Conservation (phyloP, 2,113 vertebrate species). For the Apistogramma diplotaenia region DNA sequence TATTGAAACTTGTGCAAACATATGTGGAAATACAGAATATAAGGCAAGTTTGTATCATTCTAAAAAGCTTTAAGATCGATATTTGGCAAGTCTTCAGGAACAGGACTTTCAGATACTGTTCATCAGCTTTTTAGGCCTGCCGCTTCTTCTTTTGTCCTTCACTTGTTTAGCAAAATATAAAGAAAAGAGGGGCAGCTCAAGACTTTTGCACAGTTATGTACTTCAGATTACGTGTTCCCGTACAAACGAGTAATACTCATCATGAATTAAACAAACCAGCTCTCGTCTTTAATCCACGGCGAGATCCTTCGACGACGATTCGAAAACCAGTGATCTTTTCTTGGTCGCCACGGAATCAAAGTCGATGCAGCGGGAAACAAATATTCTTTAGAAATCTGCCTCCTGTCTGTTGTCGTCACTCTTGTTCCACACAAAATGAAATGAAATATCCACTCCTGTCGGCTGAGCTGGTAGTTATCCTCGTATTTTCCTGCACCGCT, state of each 20-base stretch:
- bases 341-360: neutral
- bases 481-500: constrained; percentile 24
- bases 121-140: neutral
- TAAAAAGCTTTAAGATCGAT: neutral
- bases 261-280: neutral
- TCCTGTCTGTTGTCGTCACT: constrained; percentile 11
- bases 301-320: neutral
- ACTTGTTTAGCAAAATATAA: no score
- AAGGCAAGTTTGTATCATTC: neutral
- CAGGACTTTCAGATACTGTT: neutral
- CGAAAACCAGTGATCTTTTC: neutral
- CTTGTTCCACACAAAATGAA: constrained; percentile 21
- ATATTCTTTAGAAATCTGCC: constrained; percentile 8
- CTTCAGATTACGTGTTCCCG: neutral
- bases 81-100: neutral
- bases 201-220: neutral
- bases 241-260: neutral
- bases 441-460: constrained; percentile 32
- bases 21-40: neutral
- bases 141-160: neutral
- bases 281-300: neutral
- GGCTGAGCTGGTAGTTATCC: constrained; percentile 38
- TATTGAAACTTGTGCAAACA: neutral
- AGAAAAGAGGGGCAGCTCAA: no score
- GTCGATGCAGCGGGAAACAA: neutral